Evolutionary conservation across 2,113 vertebrate genomes (phyloP).

Genomic region (Ceuthmochares aereus): DNA sequence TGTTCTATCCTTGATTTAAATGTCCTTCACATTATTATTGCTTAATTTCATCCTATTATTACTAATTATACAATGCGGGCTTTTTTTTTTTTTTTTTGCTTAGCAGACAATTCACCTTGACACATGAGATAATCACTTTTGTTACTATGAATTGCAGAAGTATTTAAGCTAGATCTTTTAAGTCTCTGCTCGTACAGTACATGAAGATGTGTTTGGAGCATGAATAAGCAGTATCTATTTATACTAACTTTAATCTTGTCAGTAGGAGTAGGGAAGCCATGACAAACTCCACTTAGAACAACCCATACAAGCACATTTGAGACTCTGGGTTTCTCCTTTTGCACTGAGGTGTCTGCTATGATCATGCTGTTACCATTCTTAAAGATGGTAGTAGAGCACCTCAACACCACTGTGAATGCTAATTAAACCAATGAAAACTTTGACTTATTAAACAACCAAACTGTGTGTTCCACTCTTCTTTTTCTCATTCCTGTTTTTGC

Average conservation of each 20-base stretch:
- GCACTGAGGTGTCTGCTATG: not conserved
- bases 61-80: not conserved
- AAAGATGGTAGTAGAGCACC: not conserved
- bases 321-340: not conserved
- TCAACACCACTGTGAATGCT: no score
- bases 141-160: not conserved
- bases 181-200: not conserved
- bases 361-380: not conserved
- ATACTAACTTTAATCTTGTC: not conserved
- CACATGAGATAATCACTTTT: not conserved
- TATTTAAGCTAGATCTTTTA: not conserved
- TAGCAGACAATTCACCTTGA: not conserved
- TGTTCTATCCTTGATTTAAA: not conserved
- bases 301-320: not conserved
- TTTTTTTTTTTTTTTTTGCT: not conserved
- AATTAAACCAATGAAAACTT: no score
- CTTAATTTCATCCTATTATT: not conserved
- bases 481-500: not conserved
- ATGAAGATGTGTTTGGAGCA: not conserved
- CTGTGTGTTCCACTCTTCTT: not conserved
- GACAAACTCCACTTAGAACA: not conserved
- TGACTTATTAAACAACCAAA: no score
- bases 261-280: not conserved
- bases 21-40: not conserved
- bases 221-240: not conserved